A percentile compares a stretch with the other conserved stretches of the same genome.
These are phyloP conservation scores for Lottia gigantea DNA, from an alignment of 2,888 invertebrate species.

Conservation along the genomic window DNA sequence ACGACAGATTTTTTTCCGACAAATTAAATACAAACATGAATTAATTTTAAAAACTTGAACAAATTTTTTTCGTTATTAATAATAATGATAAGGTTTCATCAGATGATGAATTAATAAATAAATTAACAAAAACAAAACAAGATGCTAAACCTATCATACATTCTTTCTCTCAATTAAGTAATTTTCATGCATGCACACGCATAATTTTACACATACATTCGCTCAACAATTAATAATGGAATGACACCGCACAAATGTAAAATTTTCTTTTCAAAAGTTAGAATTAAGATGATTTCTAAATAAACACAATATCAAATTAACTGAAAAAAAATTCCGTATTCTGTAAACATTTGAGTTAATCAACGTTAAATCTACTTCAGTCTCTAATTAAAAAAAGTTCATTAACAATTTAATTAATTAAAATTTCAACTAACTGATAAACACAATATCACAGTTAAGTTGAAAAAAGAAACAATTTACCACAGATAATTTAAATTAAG, in stretches of 20 bases:
- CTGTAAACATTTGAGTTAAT: no score
- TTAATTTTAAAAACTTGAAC: no score
- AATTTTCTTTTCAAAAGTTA: not conserved
- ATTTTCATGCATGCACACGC: not conserved
- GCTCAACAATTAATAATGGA: constrained; percentile 3
- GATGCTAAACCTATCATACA: not conserved
- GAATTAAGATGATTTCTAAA: no score
- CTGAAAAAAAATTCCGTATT: no score
- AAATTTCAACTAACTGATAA: constrained; percentile 1
- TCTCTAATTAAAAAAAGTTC: no score
- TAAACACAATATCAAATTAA: no score
- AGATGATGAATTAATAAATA: not conserved
- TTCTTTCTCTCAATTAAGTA: not conserved
- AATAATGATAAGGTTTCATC: not conserved
- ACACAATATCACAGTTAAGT: constrained; percentile 10
- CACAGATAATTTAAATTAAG: constrained; percentile 4
- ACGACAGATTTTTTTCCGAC: no score
- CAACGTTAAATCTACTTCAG: no score
- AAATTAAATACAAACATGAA: no score
- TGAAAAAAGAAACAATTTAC: not conserved
- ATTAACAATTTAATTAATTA: not conserved
- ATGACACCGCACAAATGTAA: not conserved
- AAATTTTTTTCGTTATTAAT: no score
- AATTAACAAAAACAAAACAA: constrained; percentile 6
- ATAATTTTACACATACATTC: not conserved